Evolutionary conservation across 2,797 vertebrate genomes (phyloP).

Genomic region (Sphaeramia orbicularis): DNA sequence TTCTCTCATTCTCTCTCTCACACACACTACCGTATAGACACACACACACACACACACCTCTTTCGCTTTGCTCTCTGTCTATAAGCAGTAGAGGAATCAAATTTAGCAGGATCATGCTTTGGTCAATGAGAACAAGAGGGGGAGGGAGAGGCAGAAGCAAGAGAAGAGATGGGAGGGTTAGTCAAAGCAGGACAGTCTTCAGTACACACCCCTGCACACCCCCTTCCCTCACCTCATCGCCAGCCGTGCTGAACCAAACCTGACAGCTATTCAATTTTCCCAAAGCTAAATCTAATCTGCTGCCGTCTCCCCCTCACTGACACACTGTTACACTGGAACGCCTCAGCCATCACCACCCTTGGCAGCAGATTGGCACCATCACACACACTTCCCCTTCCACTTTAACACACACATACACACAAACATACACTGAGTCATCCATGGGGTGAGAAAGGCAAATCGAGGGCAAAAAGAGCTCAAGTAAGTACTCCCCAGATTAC

Average conservation of each 20-base stretch:
- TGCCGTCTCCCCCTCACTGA: slow-evolving; percentile 70
- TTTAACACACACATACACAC: background rate
- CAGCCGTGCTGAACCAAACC: slow-evolving; percentile 76
- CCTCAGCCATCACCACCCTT: slow-evolving; percentile 65
- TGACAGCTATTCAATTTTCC: slow-evolving; percentile 85
- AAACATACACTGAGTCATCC: slow-evolving; percentile 5
- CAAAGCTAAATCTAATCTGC: slow-evolving; percentile 85
- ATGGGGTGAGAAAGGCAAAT: slow-evolving; percentile 18
- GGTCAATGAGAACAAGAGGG: slow-evolving; percentile 59
- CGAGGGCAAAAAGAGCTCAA: slow-evolving; percentile 5
- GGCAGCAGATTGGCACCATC: slow-evolving; percentile 67
- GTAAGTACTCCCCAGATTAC: background rate
- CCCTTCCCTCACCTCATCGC: slow-evolving; percentile 69
- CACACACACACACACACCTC: background rate
- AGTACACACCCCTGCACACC: slow-evolving; percentile 54
- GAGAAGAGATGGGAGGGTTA: slow-evolving; percentile 34
- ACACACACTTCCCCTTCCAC: slow-evolving; percentile 28
- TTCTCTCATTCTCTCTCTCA: slow-evolving; percentile 1
- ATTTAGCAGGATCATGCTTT: slow-evolving; percentile 56
- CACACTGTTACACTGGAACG: slow-evolving; percentile 69
- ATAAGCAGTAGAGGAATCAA: slow-evolving; percentile 32
- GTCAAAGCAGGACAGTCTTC: slow-evolving; percentile 53
- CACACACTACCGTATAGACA: background rate
- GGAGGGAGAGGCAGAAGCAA: slow-evolving; percentile 9
- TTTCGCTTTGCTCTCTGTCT: slow-evolving; percentile 8